A percentile compares a stretch with the other conserved stretches of the same genome.
Conservation (phyloP, 2,797 vertebrate species). For the Coregonus suidteri region DNA sequence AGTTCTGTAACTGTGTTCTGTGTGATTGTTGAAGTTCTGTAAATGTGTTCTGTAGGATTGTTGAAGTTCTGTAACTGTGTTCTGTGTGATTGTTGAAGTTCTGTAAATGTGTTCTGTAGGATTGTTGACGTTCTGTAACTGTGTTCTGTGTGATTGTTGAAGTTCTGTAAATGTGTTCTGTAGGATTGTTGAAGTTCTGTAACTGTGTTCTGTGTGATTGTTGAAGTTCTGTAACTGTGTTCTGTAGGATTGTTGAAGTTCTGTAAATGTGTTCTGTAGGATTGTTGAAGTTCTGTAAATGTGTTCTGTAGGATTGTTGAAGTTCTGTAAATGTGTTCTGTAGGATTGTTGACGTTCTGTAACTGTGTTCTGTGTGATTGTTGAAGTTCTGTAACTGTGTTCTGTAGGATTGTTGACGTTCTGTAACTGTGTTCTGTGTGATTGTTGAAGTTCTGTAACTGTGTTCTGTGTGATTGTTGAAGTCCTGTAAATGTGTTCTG, state of each 20-base stretch:
- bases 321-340: neutral
- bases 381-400: too few species aligned
- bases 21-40: too few species aligned
- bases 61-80: neutral
- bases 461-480: neutral
- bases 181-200: neutral
- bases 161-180: too few species aligned
- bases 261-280: too few species aligned
- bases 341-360: neutral
- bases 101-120: neutral
- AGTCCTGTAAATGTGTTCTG: neutral
- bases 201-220: neutral
- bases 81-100: neutral
- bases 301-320: too few species aligned
- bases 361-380: neutral
- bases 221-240: neutral
- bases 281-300: neutral
- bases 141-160: too few species aligned
- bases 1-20: too few species aligned
- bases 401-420: neutral
- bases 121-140: neutral
- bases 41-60: neutral
- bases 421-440: neutral
- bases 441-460: neutral
- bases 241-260: too few species aligned